Conservation (phyloP, 2,888 invertebrate species). For the Eupithecia inturbata region DNA sequence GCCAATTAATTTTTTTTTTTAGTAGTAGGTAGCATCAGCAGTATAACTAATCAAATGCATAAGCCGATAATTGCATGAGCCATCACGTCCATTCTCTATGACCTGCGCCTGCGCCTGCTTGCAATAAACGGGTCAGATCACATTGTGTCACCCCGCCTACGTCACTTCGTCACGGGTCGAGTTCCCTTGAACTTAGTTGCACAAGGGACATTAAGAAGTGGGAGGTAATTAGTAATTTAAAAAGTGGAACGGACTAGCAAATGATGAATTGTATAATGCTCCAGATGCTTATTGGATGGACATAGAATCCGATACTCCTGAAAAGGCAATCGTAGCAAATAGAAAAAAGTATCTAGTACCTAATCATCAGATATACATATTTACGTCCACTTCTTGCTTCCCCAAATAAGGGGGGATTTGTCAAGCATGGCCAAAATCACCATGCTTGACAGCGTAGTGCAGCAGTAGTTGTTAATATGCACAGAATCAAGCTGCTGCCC, state of each 20-base stretch:
- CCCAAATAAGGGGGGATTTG: no score
- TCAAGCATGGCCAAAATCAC: not conserved
- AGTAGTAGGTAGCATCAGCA: no score
- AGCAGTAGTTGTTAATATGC: no score
- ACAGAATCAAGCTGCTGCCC: no score
- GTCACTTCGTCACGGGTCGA: constrained; percentile 20
- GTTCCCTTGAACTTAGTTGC: constrained; percentile 48
- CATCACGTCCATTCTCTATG: not conserved
- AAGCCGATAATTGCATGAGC: not conserved
- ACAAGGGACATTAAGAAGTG: constrained; percentile 8
- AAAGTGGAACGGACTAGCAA: not conserved
- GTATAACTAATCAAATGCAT: no score
- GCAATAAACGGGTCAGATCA: constrained; percentile 23
- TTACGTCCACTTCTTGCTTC: no score
- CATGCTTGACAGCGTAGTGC: not conserved
- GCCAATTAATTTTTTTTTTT: no score
- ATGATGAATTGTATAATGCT: not conserved
- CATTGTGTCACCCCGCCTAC: constrained; percentile 29
- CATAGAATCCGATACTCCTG: not conserved
- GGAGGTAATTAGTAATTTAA: not conserved
- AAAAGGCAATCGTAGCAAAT: not conserved
- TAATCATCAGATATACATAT: no score
- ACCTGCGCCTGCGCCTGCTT: constrained; percentile 6
- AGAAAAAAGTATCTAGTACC: no score
- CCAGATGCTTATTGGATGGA: not conserved